phyloP scores from a whole-genome alignment of 2,113 vertebrate genomes.

The Petroica traversi region DNA sequence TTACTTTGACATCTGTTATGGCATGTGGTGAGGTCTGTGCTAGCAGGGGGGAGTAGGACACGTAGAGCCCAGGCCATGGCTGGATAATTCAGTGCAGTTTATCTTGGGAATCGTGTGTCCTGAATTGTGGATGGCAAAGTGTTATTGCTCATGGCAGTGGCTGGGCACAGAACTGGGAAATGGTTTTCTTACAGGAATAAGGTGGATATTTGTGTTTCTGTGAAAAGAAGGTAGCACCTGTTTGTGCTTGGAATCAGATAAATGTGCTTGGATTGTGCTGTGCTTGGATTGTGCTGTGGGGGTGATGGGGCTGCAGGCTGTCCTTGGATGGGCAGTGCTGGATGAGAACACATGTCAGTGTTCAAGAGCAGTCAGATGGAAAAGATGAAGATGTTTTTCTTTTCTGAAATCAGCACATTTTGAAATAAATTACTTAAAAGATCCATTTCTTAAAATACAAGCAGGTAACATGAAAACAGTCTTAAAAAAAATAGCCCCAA shows the following conservation, averaged over 20 bases:
- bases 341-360: background rate
- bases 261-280: fast-evolving
- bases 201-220: background rate
- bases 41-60: background rate
- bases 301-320: background rate
- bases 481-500: background rate
- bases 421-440: background rate
- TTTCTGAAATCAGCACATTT: background rate
- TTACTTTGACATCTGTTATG: background rate
- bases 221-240: background rate
- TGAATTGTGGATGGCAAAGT: background rate
- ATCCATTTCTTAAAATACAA: background rate
- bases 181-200: background rate
- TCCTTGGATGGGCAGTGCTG: background rate
- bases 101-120: background rate
- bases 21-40: background rate
- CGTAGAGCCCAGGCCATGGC: background rate
- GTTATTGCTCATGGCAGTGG: background rate
- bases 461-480: background rate
- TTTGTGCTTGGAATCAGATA: background rate
- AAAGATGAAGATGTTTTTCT: background rate
- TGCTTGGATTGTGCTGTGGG: background rate
- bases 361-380: background rate
- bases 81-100: background rate
- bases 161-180: background rate